Base-by-base conservation (phyloP, 2,113 vertebrate genomes). In the Daubentonia madagascariensis region DNA sequence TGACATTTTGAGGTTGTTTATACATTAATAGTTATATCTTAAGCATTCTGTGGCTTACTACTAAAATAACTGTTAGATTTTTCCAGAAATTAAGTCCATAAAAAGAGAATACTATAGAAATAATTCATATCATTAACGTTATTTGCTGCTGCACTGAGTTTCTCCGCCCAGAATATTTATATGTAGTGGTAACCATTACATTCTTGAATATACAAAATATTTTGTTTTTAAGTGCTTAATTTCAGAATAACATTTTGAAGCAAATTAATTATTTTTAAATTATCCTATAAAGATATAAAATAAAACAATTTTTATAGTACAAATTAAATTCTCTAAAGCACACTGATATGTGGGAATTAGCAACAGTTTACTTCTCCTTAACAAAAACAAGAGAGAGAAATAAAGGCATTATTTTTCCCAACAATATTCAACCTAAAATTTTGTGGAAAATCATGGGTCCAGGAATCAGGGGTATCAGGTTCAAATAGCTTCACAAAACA, bases 171-270 rank as follows among this genome's bases (percentile, higher is more conserved):
- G 40, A 85, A 89, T 35, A 76, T 18, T 79, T 48, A 90, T 1
- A 57, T 14, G 5, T 35, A 79, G 45, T 48, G 35, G 23, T 37
- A 90, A 73, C 20, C 40, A 92, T n/a, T n/a, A 85, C 13, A 37
- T 70, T 23, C 37, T 65, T 67, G 50, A 61, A 52, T 45, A 87
- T 17, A 50, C 6, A 76, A 9, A 22, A 14, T 22, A 75, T 59
- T 37, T 12, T 35, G 12, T 23, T 85, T 65, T 79, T 85, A 68
- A 68, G 50, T 12, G 28, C 20, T 88, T 79, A 89, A 17, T 23
- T 94, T 90, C 48, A 94, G 40, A 94, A 72, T 87, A 72, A 88
- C 28, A 93, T 63, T 76, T 48, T 65, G 48, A 96, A 84, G 65
- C 48, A 96, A 91, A 52, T 78, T 78, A 50, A 80, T 10, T 72